Evolutionary conservation across 2,797 vertebrate species (phyloP), one percentile per base, ranked within the genome.

Genomic region (Chromis chromis): DNA sequence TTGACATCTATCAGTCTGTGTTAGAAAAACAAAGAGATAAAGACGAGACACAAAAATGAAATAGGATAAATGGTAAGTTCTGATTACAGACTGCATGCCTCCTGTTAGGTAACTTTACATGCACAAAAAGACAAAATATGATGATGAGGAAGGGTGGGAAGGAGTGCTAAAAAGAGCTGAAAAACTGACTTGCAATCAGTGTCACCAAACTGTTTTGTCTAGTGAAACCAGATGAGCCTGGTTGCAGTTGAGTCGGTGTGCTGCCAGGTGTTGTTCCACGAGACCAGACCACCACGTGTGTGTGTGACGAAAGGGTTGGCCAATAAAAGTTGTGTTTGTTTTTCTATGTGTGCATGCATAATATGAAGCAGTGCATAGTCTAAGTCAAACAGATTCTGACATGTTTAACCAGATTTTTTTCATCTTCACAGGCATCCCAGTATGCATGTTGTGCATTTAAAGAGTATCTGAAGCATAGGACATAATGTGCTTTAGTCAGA

Each of bases 211-310:
- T 16, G 73, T 56, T 44, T 57, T n/a, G 49, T 75, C 6, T n/a
- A 56, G 60, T 64, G 63, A 74, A 85, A 82, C 78, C 84, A 78
- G 81, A 87, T 65, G 80, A 85, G 40, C 13, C 58, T 36, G 70
- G 72, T 68, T 83, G 66, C 62, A 65, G 77, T 6, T 4, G 39
- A 57, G 60, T 33, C 4, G 1, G 0, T 28, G 28, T 6, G 42
- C 49, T 81, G 78, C 81, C 79, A 87, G 83, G 62, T 76, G 81
- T 68, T 73, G 79, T 78, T 87, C 76, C 76, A 66, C 62, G 39
- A 75, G 63, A 78, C 63, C 59, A 42, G 69, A 82, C 10, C 33
- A 74, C 70, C 66, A 36, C 48, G 73, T 77, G 72, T 76, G 72
- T 76, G 81, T 81, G 61, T 63, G 77, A 78, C 42, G 5, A 68